These are phyloP conservation scores for Herminia tarsipennalis DNA, from an alignment of 2,888 invertebrate genomes.

Conservation along the genomic window DNA sequence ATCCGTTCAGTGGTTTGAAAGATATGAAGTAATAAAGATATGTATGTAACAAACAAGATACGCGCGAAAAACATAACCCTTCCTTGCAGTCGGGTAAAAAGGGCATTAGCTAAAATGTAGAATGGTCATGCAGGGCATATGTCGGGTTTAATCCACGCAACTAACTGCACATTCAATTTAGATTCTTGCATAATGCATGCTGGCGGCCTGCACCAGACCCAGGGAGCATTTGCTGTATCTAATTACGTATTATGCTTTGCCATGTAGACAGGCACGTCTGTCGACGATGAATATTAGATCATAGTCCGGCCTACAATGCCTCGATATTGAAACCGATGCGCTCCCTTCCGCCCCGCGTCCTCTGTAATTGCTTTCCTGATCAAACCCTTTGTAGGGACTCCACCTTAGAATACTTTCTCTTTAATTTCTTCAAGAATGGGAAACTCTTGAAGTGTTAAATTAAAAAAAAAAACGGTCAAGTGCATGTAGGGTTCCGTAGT, in stretches of 20 bases:
- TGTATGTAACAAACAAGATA: too few relatives aligned
- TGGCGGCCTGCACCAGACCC: slow-evolving; percentile 59
- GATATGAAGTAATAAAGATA: too few relatives aligned
- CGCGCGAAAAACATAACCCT: too few relatives aligned
- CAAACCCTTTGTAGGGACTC: neutral
- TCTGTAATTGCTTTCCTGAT: slow-evolving; percentile 62
- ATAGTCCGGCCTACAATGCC: slow-evolving; percentile 64
- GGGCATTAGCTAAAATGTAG: slow-evolving; percentile 38
- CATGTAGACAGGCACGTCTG: slow-evolving; percentile 75
- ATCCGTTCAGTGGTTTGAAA: too few relatives aligned
- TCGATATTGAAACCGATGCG: slow-evolving; percentile 61
- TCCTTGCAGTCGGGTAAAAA: too few relatives aligned
- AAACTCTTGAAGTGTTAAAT: too few relatives aligned
- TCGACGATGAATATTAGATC: slow-evolving; percentile 82
- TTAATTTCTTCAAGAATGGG: neutral
- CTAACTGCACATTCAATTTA: slow-evolving; percentile 81
- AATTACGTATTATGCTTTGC: slow-evolving; percentile 83
- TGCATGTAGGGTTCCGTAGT: too few relatives aligned
- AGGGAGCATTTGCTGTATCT: slow-evolving; percentile 80
- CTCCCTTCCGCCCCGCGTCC: slow-evolving; percentile 23
- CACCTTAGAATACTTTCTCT: neutral
- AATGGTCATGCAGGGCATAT: slow-evolving; percentile 44
- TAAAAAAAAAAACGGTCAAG: too few relatives aligned
- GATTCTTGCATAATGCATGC: slow-evolving; percentile 81
- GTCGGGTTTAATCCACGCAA: slow-evolving; percentile 67